Evolutionary conservation across 2,797 vertebrate genomes (phyloP), one percentile per base, ranked within the genome.

Genomic region (Rhinoraja longicauda): DNA sequence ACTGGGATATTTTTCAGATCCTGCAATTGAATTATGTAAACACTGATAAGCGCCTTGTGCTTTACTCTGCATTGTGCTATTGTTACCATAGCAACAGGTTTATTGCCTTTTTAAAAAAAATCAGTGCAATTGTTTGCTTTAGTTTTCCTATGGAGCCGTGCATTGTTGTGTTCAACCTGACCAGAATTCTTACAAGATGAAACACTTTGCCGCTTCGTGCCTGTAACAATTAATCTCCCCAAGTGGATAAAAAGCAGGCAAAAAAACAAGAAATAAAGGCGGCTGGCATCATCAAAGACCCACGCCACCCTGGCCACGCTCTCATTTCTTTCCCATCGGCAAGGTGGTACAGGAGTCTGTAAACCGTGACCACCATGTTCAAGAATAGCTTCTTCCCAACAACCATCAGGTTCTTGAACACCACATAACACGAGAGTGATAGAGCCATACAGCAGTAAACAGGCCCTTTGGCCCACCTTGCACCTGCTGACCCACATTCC

Each of bases 51-150:
- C 19, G 21, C 59, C 59, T 36, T 36, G 29, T 32, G n/a, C 84
- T 88, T 67, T 19, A 62, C 84, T 32, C 29, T 59, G 62, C 29
- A 62, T 62, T 32, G 32, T n/a, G 62, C 19, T 67, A 32, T 17
- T 24, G n/a, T 67, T 19, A 17, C 84, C 84, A 67, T 36, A 32
- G 84, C 19, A 88, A 88, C 84, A 10, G 17, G n/a, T 19, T 2
- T 2, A 62, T 36, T 88, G 15, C 62, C 21, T 88, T 88, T 32
- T 3, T 0, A 3, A 0, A 45, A 45, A 5, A 53, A 53, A 36
- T 26, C 82, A 32, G 17, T 67, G 17, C 32, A 67, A 88, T 67
- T 88, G 84, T 88, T 88, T 88, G 84, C 21, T 88, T 88, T 32
- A 19, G 13, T 32, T 86, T 32, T 21, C n/a, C n/a, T 8, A 53